These are phyloP conservation scores for Cheilosia variabilis DNA, from an alignment of 2,888 invertebrate genomes.

Conservation along the genomic window DNA sequence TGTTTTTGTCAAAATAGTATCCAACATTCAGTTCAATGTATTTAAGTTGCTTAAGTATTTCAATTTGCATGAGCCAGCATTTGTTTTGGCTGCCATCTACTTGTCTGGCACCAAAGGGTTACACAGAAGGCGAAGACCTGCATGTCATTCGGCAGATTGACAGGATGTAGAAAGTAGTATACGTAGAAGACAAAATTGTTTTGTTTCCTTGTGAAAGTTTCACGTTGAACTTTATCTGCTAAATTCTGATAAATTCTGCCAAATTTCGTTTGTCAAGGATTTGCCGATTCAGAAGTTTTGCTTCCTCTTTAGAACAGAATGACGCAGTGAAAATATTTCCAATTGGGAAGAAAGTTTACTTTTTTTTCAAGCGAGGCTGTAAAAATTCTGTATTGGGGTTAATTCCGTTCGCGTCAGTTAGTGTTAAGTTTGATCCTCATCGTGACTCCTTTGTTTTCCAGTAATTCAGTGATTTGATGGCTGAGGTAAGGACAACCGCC, in stretches of 20 bases:
- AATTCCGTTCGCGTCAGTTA: neutral
- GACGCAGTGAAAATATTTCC: slow-evolving; percentile 21
- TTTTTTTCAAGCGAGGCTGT: neutral
- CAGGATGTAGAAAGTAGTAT: slow-evolving; percentile 24
- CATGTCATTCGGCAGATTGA: slow-evolving; percentile 40
- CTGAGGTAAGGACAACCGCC: slow-evolving; percentile 39
- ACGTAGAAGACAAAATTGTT: slow-evolving; percentile 49
- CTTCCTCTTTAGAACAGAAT: slow-evolving; percentile 6
- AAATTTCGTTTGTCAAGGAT: slow-evolving; percentile 63
- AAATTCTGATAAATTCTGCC: slow-evolving; percentile 46
- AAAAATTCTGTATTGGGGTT: neutral
- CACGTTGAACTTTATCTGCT: slow-evolving; percentile 50
- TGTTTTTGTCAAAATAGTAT: slow-evolving; percentile 4
- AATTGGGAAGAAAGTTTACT: slow-evolving; percentile 7
- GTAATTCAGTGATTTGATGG: slow-evolving; percentile 55
- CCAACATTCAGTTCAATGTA: slow-evolving; percentile 3
- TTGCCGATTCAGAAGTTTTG: slow-evolving; percentile 59
- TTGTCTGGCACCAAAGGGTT: neutral
- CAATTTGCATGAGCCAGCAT: slow-evolving; percentile 54
- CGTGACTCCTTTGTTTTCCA: slow-evolving; percentile 10
- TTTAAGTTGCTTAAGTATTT: slow-evolving; percentile 1
- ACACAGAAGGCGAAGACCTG: slow-evolving; percentile 19
- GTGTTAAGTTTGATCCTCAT: neutral
- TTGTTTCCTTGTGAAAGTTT: slow-evolving; percentile 44
- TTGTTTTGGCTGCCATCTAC: slow-evolving; percentile 33